These are phyloP conservation scores for Acleris literana DNA, from an alignment of 2,888 invertebrate genomes.

Conservation along the genomic window DNA sequence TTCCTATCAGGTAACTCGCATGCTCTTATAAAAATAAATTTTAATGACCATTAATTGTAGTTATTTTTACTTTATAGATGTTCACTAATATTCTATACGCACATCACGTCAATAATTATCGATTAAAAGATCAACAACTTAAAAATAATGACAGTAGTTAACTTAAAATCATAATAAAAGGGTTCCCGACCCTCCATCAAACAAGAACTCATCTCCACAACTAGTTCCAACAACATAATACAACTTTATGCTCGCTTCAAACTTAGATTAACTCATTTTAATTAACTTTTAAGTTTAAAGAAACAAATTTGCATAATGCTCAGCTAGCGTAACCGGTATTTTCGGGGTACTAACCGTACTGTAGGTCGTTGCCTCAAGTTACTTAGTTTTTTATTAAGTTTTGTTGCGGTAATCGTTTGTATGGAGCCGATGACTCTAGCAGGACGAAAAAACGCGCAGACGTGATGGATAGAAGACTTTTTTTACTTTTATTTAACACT, in stretches of 20 bases:
- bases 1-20: no score
- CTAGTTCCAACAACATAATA: neutral
- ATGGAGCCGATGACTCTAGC: constrained; percentile 5
- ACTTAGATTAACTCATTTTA: neutral
- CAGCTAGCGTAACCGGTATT: constrained; percentile 9
- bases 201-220: no score
- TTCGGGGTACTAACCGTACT: constrained; percentile 3
- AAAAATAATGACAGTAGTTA: neutral
- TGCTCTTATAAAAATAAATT: no score
- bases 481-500: no score
- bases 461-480: no score
- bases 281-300: neutral
- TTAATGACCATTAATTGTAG: no score
- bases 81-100: no score
- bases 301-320: constrained; percentile 12
- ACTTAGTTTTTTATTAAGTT: constrained; percentile 5
- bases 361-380: constrained; percentile 16
- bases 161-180: neutral
- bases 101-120: no score
- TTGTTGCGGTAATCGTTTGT: constrained; percentile 8
- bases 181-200: neutral
- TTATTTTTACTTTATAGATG: no score
- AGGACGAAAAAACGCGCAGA: constrained; percentile 1
- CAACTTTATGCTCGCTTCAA: neutral
- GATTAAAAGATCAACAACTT: no score